phyloP scores from a whole-genome alignment of 1,140 invertebrate genomes.

The Pemphigus obesinymphae region DNA sequence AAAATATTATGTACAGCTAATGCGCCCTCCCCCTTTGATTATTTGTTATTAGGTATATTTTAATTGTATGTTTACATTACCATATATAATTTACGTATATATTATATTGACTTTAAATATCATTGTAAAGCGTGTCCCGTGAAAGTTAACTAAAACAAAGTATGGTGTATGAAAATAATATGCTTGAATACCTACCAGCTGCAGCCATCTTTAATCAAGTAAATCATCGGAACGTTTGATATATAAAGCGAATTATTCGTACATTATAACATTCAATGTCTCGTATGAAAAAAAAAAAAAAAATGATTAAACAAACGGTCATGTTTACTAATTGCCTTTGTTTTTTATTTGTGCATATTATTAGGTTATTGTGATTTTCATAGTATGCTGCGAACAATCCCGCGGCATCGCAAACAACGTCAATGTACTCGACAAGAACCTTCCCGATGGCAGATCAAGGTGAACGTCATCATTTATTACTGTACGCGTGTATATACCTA shows the following conservation, averaged over 20 bases:
- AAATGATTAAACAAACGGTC: neutral
- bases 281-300: neutral
- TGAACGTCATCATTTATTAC: slow-evolving; percentile 30
- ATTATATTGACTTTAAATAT: neutral
- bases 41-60: too few species aligned
- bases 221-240: too few species aligned
- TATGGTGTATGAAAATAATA: too few species aligned
- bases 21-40: too few species aligned
- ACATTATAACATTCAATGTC: neutral
- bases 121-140: neutral
- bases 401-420: slow-evolving; percentile 14
- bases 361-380: slow-evolving; percentile 21
- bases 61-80: too few species aligned
- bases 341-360: neutral
- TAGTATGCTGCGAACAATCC: slow-evolving; percentile 1
- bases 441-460: slow-evolving; percentile 32
- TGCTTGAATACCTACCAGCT: too few species aligned
- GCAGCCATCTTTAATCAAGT: too few species aligned
- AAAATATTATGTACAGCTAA: too few species aligned
- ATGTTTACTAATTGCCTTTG: neutral
- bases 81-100: too few species aligned
- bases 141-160: too few species aligned
- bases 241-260: neutral
- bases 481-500: too few species aligned
- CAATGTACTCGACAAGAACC: slow-evolving; percentile 26